Evolutionary conservation across 2,888 invertebrate genomes (phyloP).

Genomic region (Idaea dimidiata): DNA sequence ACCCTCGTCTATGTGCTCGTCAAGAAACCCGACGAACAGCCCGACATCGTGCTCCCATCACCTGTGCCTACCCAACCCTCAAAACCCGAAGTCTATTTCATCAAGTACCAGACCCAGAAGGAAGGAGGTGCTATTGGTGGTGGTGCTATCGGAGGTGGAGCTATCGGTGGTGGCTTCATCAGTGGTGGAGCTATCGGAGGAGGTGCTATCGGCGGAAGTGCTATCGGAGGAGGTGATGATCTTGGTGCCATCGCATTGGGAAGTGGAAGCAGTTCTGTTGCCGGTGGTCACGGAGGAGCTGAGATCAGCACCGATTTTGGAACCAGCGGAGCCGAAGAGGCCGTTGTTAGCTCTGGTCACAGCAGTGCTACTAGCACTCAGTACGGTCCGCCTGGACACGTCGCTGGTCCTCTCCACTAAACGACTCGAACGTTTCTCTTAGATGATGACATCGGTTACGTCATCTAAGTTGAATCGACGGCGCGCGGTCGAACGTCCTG

Average conservation of each 20-base stretch:
- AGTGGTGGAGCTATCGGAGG: constrained; percentile 48
- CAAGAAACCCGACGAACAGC: constrained; percentile 92
- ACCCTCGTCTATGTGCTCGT: constrained; percentile 94
- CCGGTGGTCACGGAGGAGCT: constrained; percentile 52
- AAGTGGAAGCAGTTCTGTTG: constrained; percentile 44
- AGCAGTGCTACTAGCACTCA: constrained; percentile 69
- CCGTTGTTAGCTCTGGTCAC: constrained; percentile 49
- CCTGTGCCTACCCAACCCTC: constrained; percentile 90
- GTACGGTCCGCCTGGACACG: constrained; percentile 77
- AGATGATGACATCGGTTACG: constrained; percentile 44
- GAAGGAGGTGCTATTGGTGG: constrained; percentile 71
- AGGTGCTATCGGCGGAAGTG: constrained; percentile 55
- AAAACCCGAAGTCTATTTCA: constrained; percentile 95
- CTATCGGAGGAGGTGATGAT: constrained; percentile 51
- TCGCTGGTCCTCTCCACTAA: constrained; percentile 75
- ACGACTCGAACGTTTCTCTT: constrained; percentile 30
- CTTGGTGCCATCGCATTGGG: constrained; percentile 48
- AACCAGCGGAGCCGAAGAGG: constrained; percentile 51
- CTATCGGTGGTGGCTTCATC: constrained; percentile 39
- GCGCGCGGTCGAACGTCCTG: constrained; percentile 55
- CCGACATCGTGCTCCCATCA: constrained; percentile 89
- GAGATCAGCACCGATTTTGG: constrained; percentile 60
- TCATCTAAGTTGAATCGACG: constrained; percentile 32
- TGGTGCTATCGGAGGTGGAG: constrained; percentile 41
- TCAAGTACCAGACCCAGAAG: constrained; percentile 88